Evolutionary conservation across 1,140 invertebrate genomes (phyloP), one percentile per base, ranked within the genome.

Genomic region (Trissolcus basalis): DNA sequence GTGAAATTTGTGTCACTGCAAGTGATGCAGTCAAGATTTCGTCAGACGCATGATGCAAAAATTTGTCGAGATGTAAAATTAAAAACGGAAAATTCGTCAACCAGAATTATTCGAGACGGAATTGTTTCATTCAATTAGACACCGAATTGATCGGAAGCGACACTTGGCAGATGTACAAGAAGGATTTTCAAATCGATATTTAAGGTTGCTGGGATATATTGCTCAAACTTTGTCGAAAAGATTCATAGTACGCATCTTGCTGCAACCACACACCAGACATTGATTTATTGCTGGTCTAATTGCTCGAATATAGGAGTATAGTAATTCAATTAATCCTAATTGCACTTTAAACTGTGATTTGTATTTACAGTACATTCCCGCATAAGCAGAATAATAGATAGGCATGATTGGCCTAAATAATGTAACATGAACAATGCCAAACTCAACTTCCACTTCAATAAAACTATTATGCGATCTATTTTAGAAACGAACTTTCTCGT

Each of bases 221-320:
- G 58, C 19, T 64, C 48, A 32, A 71, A 71, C 51, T 64, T 71
- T 58, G 47, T 44, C 19, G 47, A 53, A 64, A 71, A 71, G 68
- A 71, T 71, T 71, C 68, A 64, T 71, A 41, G 45, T 12, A 55
- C 67, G 44, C 58, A 71, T 71, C 59, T 71, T 44, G 19, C 14
- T 45, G 45, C 47, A 71, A 71, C 68, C 53, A 53, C 68, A 51
- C 48, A 47, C 8, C 39, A 58, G 68, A 71, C 68, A 53, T n/a
- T 71, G 68, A 71, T 64, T 58, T 51, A 71, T 71, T 39, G 68
- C 51, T 50, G 68, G 45, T 71, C 59, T 71, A 71, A 63, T 71
- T 71, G 54, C 32, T 47, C 59, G 32, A 64, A 56, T 61, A 55
- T 63, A 71, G 59, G 63, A 58, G 63, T 64, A 71, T 71, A 51